phyloP scores from a whole-genome alignment of 2,888 invertebrate species.

The Mamestra brassicae region DNA sequence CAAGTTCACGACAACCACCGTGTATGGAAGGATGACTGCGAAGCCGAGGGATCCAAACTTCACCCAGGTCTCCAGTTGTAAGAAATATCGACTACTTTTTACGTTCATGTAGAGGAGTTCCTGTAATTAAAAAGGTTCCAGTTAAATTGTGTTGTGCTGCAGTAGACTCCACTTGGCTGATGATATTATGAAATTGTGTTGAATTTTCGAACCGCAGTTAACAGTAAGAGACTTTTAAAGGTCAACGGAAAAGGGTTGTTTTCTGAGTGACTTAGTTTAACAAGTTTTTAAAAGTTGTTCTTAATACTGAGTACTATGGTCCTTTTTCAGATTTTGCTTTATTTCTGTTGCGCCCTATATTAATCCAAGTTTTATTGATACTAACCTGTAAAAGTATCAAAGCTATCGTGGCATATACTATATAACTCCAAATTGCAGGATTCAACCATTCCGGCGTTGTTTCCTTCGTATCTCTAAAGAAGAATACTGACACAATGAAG shows the following conservation, averaged over 20 bases:
- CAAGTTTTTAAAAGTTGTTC: no score
- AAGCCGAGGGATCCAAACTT: conserved; percentile 88
- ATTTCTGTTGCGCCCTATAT: no score
- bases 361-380: not conserved
- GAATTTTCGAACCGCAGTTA: no score
- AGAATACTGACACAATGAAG: conserved; percentile 87
- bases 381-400: conserved; percentile 85
- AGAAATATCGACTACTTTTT: conserved; percentile 86
- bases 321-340: no score
- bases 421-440: conserved; percentile 80
- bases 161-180: not conserved
- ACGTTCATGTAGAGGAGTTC: conserved; percentile 89
- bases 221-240: no score
- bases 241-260: no score
- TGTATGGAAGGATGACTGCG: conserved; percentile 83
- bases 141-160: not conserved
- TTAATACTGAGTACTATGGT: no score
- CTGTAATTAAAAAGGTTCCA: conserved; percentile 69
- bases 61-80: conserved; percentile 90
- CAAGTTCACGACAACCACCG: conserved; percentile 72
- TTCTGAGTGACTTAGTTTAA: not conserved
- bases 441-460: conserved; percentile 76
- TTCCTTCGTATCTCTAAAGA: conserved; percentile 82
- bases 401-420: conserved; percentile 80
- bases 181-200: not conserved